Conservation (phyloP, 2,888 invertebrate species). For the Branchipolynoe longqiensis region DNA sequence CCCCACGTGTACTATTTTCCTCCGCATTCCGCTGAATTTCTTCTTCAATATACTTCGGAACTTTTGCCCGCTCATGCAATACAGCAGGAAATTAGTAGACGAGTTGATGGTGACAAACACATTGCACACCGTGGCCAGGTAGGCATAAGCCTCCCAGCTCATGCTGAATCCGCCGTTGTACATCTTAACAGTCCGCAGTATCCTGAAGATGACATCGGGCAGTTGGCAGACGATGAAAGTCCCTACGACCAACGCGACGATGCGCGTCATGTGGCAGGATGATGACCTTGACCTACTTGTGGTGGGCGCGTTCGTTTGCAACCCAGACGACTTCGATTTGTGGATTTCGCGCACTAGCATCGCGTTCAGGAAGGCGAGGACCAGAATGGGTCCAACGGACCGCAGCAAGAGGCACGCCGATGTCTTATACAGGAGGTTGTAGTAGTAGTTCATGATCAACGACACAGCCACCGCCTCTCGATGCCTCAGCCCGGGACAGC, state of each 20-base stretch:
- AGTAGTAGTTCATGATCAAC: slow-evolving; percentile 1
- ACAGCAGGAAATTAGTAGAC: slow-evolving; percentile 13
- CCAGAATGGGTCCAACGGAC: slow-evolving; percentile 13
- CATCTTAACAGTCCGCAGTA: not conserved
- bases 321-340: not conserved
- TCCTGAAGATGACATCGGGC: slow-evolving; percentile 5
- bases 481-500: not conserved
- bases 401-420: not conserved
- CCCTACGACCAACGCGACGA: slow-evolving; percentile 1
- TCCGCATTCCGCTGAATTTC: too few species aligned
- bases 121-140: slow-evolving; percentile 4
- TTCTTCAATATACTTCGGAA: not conserved
- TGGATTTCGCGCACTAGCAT: not conserved
- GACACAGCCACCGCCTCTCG: not conserved
- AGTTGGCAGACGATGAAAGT: slow-evolving; percentile 6
- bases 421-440: slow-evolving; percentile 34
- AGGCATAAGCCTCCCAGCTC: not conserved
- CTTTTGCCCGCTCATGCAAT: slow-evolving; percentile 14
- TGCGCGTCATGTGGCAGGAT: not conserved
- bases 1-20: too few species aligned
- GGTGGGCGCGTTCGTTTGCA: not conserved
- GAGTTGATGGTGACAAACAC: slow-evolving; percentile 39
- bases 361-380: not conserved
- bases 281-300: too few species aligned
- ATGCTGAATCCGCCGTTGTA: not conserved